Evolutionary conservation across 1,140 invertebrate genomes (phyloP).

Genomic region (Rhopalosiphum maidis): DNA sequence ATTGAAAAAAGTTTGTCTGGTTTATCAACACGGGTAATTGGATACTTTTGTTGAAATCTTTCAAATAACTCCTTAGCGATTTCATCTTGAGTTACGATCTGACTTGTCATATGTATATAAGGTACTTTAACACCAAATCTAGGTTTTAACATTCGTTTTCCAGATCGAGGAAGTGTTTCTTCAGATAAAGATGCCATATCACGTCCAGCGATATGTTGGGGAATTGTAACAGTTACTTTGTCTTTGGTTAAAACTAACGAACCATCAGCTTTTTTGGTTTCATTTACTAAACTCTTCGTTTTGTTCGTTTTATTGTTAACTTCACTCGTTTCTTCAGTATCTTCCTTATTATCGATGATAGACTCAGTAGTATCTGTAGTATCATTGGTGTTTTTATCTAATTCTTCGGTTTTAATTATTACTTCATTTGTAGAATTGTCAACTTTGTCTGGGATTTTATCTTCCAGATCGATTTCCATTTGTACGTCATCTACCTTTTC

Average conservation of each 20-base stretch:
- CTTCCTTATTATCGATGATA: not conserved
- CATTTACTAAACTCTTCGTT: not conserved
- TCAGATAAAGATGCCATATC: constrained; percentile 59
- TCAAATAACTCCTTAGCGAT: constrained; percentile 65
- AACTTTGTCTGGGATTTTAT: no score
- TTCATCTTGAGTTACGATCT: constrained; percentile 65
- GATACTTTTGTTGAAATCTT: constrained; percentile 62
- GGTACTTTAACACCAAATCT: constrained; percentile 64
- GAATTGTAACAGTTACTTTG: constrained; percentile 53
- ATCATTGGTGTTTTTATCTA: not conserved
- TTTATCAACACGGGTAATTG: constrained; percentile 61
- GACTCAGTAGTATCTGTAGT: not conserved
- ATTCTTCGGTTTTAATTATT: not conserved
- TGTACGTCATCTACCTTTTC: not conserved
- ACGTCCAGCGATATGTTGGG: constrained; percentile 60
- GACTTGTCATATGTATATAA: constrained; percentile 64
- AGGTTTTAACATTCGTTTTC: constrained; percentile 62
- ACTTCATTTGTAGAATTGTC: not conserved
- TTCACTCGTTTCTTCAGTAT: not conserved
- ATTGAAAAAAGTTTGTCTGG: constrained; percentile 66
- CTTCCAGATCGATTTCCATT: not conserved
- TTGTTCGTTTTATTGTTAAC: not conserved
- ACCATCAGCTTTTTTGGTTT: constrained; percentile 32
- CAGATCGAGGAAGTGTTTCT: constrained; percentile 59
- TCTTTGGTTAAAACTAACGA: constrained; percentile 18